Evolutionary conservation across 1,140 invertebrate species (phyloP), one percentile per base, ranked within the genome.

Genomic region (Aphidius gifuensis): DNA sequence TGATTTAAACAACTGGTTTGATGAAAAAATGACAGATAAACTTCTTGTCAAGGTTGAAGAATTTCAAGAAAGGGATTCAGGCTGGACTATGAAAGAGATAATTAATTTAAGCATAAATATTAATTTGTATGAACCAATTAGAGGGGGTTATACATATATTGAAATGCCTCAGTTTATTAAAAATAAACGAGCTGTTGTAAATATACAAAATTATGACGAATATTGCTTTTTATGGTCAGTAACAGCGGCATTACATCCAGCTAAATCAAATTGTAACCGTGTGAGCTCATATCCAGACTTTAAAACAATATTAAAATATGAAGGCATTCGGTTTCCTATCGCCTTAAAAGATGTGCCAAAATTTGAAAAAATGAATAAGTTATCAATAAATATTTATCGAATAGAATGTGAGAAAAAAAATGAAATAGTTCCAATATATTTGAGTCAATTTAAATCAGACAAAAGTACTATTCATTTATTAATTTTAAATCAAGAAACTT

Each of bases 341-440:
- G 58, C 5, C 5, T 5, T 60, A 4, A 45, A 60, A 50, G 48
- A 60, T 44, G 42, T 64, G 8, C 40, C 46, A 9, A 58, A 47
- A 61, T 69, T 69, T 43, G 68, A 69, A 42, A 62, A 61, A 56
- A 58, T 68, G 49, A 64, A 62, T 61, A 23, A 60, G 48, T 38
- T 69, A 60, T 56, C 32, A 60, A 67, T 64, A 11, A 58, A 58
- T 58, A 11, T 58, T 23, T 58, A 58, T 44, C 3, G 44, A 6
- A 46, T 46, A 23, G 56, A 47, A 4, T 3, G 11, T 51, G 32
- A 51, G 2, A 38, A 6, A 8, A 44, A 9, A 8, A 9, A 44
- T 4, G 2, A 51, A 32, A 51, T 51, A 8, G 50, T 38, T 3
- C 50, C 8, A 2, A 5, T 51, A 32, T 51, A 51, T 38, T 51